phyloP scores from a whole-genome alignment of 1,140 invertebrate genomes.

The Ridgeia piscesae region DNA sequence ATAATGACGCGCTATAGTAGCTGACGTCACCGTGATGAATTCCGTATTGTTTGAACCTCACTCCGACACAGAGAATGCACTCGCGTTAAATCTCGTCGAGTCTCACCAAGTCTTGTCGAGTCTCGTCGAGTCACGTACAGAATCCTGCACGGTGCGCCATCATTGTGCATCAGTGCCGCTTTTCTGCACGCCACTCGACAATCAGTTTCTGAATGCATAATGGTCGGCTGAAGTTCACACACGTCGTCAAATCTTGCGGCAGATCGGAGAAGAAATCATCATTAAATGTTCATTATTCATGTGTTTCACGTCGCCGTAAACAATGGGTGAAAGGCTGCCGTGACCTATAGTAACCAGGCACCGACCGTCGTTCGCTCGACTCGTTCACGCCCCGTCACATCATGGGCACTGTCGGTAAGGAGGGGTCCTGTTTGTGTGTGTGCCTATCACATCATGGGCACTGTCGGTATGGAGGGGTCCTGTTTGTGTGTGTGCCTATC shows the following conservation, averaged over 20 bases:
- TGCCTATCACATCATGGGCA: not conserved
- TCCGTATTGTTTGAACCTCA: too few relatives aligned
- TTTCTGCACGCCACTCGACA: not conserved
- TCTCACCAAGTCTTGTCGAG: too few relatives aligned
- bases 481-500: too few relatives aligned
- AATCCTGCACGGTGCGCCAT: not conserved
- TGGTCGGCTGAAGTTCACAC: not conserved
- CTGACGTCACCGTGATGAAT: not conserved
- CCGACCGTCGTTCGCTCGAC: not conserved
- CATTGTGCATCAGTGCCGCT: not conserved
- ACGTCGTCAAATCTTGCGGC: not conserved
- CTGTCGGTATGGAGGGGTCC: too few relatives aligned
- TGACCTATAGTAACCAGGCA: not conserved
- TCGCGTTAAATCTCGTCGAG: too few relatives aligned
- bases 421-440: not conserved
- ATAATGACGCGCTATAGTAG: not conserved
- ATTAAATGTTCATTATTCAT: not conserved
- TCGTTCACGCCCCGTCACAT: not conserved
- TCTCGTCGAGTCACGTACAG: too few relatives aligned
- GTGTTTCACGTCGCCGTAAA: not conserved
- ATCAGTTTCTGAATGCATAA: not conserved
- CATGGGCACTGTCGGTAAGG: too few relatives aligned
- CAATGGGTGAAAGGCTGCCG: not conserved
- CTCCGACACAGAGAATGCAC: too few relatives aligned
- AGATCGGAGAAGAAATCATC: not conserved